Percentiles rank a stretch among this genome's conserved stretches.
phyloP scores from a whole-genome alignment of 2,113 vertebrate genomes.

The Dasyprocta punctata region DNA sequence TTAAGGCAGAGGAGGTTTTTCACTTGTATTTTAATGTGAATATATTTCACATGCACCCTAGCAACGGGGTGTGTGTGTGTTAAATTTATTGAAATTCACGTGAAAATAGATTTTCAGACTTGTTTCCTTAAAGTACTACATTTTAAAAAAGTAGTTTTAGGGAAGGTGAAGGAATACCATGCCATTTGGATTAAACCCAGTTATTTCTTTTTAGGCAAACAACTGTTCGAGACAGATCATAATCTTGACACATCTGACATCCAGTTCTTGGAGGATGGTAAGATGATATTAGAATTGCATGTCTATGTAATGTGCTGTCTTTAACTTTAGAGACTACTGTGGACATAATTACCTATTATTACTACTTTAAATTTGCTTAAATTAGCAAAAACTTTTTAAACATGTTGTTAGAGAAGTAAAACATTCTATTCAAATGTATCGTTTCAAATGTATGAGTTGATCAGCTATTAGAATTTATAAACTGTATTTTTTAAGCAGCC shows the following conservation, averaged over 20 bases:
- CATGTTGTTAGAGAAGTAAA: neutral
- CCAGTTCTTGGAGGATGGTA: constrained; percentile 98
- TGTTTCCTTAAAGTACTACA: constrained; percentile 26
- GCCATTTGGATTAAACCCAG: constrained; percentile 32
- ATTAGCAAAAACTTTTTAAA: constrained; percentile 37
- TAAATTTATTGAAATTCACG: constrained; percentile 33
- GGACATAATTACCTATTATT: neutral
- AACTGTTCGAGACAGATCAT: constrained; percentile 98
- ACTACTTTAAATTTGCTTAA: neutral
- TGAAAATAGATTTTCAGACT: constrained; percentile 14
- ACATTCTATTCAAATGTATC: neutral
- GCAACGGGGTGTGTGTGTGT: neutral
- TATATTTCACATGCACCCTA: neutral
- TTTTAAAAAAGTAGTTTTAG: neutral
- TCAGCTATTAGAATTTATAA: constrained; percentile 10
- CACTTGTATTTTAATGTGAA: constrained; percentile 12
- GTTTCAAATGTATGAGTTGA: neutral
- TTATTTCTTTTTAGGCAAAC: constrained; percentile 91
- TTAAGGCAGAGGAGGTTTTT: neutral
- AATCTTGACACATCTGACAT: constrained; percentile 99
- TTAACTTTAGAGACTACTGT: constrained; percentile 31
- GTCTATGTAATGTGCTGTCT: neutral
- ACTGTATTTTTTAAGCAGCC: neutral
- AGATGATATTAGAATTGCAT: constrained; percentile 56
- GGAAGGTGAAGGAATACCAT: neutral